These are phyloP conservation scores for Parochlus steinenii DNA, from an alignment of 2,888 invertebrate genomes.

Conservation along the genomic window DNA sequence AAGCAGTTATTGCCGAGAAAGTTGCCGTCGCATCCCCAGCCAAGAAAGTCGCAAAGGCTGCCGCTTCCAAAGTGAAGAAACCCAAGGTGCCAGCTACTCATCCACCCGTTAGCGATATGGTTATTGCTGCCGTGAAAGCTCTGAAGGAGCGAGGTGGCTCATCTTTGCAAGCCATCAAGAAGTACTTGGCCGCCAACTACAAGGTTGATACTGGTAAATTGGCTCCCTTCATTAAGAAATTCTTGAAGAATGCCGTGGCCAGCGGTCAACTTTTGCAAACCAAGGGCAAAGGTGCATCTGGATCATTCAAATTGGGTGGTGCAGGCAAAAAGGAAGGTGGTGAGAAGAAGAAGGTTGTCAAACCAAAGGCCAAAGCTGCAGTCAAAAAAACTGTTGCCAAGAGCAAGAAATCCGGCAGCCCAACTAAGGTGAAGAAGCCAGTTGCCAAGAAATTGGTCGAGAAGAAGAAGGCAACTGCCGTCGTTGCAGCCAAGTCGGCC, in stretches of 20 bases:
- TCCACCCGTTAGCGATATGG: conserved; percentile 38
- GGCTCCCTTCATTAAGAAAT: conserved; percentile 40
- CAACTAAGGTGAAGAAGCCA: neutral
- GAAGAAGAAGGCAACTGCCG: too few relatives aligned
- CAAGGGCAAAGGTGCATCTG: conserved; percentile 38
- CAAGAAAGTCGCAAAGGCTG: conserved; percentile 17
- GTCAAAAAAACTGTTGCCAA: neutral
- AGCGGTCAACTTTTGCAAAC: conserved; percentile 36
- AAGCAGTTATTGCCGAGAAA: too few relatives aligned
- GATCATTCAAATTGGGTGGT: conserved; percentile 30
- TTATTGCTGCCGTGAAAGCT: conserved; percentile 35
- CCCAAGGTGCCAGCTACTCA: conserved; percentile 29
- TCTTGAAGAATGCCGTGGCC: conserved; percentile 37
- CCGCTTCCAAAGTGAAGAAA: conserved; percentile 21
- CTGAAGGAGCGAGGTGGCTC: conserved; percentile 40
- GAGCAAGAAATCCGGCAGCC: neutral
- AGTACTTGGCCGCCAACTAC: conserved; percentile 41
- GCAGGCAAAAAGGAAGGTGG: neutral
- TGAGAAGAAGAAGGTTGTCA: neutral
- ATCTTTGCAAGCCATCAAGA: conserved; percentile 40
- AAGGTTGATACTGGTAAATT: conserved; percentile 40
- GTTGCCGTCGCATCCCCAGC: too few relatives aligned
- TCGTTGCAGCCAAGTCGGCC: too few relatives aligned
- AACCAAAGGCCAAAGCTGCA: neutral
- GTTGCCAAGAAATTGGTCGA: neutral